A percentile compares a stretch with the other conserved stretches of the same genome.
Evolutionary conservation across 2,113 vertebrate species (phyloP).

Genomic region (Peromyscus polionotus): DNA sequence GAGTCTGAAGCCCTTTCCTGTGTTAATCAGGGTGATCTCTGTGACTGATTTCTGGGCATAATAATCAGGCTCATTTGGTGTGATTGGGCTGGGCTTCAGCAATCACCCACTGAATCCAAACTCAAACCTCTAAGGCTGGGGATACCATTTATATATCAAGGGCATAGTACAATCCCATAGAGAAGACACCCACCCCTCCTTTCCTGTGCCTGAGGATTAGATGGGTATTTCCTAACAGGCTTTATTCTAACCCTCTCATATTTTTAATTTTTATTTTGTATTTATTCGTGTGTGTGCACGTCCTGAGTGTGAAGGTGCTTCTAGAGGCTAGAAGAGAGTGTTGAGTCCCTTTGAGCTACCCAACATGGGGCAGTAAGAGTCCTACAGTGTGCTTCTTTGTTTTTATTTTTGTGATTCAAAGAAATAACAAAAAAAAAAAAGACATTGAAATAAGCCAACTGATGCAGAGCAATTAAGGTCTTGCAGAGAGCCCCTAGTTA

Average conservation of each 20-base stretch:
- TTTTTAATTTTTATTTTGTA: background rate
- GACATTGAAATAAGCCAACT: background rate
- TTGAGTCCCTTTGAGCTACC: background rate
- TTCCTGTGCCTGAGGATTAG: accelerated
- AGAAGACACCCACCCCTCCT: accelerated
- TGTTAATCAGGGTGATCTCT: accelerated
- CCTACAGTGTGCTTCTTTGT: background rate
- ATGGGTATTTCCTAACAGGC: background rate
- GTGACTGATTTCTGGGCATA: background rate
- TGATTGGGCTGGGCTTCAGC: accelerated
- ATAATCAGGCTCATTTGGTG: accelerated
- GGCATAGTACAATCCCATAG: accelerated
- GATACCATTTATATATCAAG: background rate
- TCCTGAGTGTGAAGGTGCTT: background rate
- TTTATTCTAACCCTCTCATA: background rate
- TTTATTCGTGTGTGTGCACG: background rate
- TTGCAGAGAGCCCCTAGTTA: slow-evolving; percentile 34
- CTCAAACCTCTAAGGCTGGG: background rate
- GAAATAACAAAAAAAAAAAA: background rate
- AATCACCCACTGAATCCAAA: background rate
- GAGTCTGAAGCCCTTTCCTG: background rate
- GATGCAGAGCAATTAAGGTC: slow-evolving; percentile 42
- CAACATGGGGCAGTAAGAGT: background rate
- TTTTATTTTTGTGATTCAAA: background rate
- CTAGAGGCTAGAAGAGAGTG: background rate